A percentile compares a stretch with the other conserved stretches of the same genome.
phyloP scores from a whole-genome alignment of 2,888 invertebrate genomes.

The Clitarchus hookeri region DNA sequence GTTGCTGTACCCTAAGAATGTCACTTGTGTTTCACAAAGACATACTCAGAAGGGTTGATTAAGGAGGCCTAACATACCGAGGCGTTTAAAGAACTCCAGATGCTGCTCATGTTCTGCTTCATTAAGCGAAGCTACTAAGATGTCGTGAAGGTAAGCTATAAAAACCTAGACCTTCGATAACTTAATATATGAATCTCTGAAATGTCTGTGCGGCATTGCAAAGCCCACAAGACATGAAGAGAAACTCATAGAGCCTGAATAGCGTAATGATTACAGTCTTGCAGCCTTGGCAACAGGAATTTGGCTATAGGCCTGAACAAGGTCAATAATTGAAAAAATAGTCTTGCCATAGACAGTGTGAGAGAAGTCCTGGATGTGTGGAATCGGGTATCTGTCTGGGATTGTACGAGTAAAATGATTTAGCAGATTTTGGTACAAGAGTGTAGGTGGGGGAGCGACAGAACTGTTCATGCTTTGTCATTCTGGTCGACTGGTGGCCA shows the following conservation, averaged over 20 bases:
- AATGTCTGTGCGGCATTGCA: slow-evolving; percentile 34
- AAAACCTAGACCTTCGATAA: slow-evolving; percentile 27
- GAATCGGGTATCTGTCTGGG: background rate
- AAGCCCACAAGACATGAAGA: slow-evolving; percentile 34
- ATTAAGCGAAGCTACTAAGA: background rate
- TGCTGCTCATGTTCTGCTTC: background rate
- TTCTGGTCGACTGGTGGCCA: too few species aligned
- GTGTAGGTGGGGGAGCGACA: too few species aligned
- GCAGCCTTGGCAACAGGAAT: background rate
- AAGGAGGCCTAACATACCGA: background rate
- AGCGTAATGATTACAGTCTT: slow-evolving; percentile 33
- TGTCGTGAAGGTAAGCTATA: slow-evolving; percentile 31
- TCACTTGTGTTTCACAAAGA: background rate
- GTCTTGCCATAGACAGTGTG: background rate
- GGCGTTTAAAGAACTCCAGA: background rate
- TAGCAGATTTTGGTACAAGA: too few species aligned
- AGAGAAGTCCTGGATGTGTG: background rate
- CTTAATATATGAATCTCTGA: slow-evolving; percentile 34
- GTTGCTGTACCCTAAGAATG: background rate
- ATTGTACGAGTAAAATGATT: background rate
- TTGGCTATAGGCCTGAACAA: background rate
- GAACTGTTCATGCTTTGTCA: too few species aligned
- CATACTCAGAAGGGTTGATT: slow-evolving; percentile 19
- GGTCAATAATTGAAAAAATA: background rate
- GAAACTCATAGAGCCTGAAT: slow-evolving; percentile 36